Conservation (phyloP, 1,140 invertebrate genomes). For the Bombus waltoni region DNA sequence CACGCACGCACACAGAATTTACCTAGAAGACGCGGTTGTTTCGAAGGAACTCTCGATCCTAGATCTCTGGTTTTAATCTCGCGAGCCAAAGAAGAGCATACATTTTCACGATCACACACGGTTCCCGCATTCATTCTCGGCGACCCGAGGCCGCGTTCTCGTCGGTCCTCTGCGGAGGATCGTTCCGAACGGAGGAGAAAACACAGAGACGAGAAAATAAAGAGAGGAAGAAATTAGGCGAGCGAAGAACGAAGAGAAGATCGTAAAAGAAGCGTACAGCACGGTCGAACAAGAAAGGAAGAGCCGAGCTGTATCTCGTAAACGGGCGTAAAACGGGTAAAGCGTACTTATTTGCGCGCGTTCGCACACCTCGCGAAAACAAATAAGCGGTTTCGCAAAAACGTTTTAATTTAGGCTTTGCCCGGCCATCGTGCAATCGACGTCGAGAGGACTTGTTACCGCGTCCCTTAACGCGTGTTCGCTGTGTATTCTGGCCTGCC, state of each 20-base stretch:
- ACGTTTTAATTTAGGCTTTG: neutral
- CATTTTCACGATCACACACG: neutral
- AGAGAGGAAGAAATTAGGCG: constrained; percentile 31
- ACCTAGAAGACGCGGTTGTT: neutral
- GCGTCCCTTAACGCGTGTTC: neutral
- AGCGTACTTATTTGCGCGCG: constrained; percentile 8
- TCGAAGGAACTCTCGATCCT: neutral
- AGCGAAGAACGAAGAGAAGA: constrained; percentile 38
- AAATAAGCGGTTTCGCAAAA: constrained; percentile 12
- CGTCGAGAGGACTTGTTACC: constrained; percentile 12
- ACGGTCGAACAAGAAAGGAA: neutral
- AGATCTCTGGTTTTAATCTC: neutral
- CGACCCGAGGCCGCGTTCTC: neutral
- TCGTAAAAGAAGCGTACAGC: neutral
- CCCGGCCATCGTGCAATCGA: neutral
- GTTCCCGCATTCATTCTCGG: neutral
- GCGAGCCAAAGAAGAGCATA: neutral
- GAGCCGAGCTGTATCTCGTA: neutral
- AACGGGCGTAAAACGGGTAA: neutral
- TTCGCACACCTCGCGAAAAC: neutral
- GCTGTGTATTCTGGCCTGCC: no score
- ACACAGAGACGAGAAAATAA: constrained; percentile 18
- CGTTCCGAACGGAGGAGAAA: neutral
- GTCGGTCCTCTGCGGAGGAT: neutral
- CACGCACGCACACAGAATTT: neutral